Evolutionary conservation across 2,888 invertebrate species (phyloP).

Genomic region (Agapostemon virescens): DNA sequence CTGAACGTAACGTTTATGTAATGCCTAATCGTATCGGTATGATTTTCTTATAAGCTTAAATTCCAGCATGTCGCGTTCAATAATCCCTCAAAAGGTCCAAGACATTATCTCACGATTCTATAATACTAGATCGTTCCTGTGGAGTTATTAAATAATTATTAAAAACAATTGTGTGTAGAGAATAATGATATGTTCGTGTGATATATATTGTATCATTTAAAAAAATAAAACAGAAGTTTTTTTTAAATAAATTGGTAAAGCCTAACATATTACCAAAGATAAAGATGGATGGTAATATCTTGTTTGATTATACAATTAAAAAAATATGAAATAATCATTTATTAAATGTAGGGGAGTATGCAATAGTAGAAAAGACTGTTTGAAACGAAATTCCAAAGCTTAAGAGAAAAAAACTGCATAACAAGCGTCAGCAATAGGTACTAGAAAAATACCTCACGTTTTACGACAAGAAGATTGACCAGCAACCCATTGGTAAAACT

Average conservation of each 20-base stretch:
- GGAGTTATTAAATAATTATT: not conserved
- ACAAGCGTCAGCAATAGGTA: conserved; percentile 23
- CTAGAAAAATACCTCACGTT: conserved; percentile 67
- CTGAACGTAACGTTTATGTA: not conserved
- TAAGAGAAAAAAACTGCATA: conserved; percentile 34
- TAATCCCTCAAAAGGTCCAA: not conserved
- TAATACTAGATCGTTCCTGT: not conserved
- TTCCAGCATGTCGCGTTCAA: not conserved
- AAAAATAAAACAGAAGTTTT: no score
- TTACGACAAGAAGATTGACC: conserved; percentile 62
- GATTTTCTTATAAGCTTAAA: not conserved
- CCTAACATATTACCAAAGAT: not conserved
- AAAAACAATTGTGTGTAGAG: not conserved
- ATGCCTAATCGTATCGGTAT: not conserved
- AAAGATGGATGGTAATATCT: not conserved
- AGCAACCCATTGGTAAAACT: conserved; percentile 63
- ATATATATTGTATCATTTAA: not conserved
- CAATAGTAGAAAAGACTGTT: conserved; percentile 23
- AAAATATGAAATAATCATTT: not conserved
- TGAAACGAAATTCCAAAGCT: conserved; percentile 33
- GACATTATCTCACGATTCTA: not conserved
- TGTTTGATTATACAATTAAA: not conserved
- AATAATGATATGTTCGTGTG: conserved; percentile 2
- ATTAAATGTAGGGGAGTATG: not conserved
- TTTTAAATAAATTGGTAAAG: not conserved